Conservation (phyloP, 2,888 invertebrate species). For the Miltochrista miniata region DNA sequence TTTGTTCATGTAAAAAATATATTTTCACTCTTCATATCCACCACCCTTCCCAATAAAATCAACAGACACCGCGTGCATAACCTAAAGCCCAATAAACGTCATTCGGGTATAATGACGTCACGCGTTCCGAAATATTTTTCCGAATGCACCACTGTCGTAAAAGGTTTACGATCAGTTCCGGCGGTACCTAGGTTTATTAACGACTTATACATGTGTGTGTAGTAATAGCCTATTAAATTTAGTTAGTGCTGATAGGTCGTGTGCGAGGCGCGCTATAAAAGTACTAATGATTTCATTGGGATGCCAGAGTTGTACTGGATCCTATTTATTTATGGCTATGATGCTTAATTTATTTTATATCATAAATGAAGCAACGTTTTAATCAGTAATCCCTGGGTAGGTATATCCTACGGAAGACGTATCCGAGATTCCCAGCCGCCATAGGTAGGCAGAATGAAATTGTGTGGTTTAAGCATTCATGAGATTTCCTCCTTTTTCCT, state of each 20-base stretch:
- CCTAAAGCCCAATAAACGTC: constrained; percentile 51
- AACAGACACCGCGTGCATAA: constrained; percentile 19
- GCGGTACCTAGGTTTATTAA: constrained; percentile 63
- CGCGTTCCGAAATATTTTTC: constrained; percentile 73
- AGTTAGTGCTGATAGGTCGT: constrained; percentile 38
- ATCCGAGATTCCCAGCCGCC: no score
- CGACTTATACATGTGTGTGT: constrained; percentile 47
- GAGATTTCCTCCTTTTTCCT: no score
- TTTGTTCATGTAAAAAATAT: no score
- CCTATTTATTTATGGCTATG: constrained; percentile 1
- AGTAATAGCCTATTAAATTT: constrained; percentile 48
- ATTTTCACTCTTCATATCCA: not conserved
- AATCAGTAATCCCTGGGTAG: no score
- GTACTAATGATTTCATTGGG: constrained; percentile 42
- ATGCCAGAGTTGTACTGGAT: constrained; percentile 11
- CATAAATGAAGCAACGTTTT: not conserved
- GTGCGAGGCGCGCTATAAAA: constrained; percentile 25
- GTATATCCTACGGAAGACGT: no score
- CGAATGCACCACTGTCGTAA: constrained; percentile 74
- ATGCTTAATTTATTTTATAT: not conserved
- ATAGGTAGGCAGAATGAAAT: no score
- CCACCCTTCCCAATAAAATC: not conserved
- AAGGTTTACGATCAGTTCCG: constrained; percentile 67
- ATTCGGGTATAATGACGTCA: constrained; percentile 61
- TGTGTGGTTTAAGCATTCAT: no score